These are phyloP conservation scores for Chelmon rostratus DNA, from an alignment of 2,797 vertebrate genomes.

Conservation along the genomic window DNA sequence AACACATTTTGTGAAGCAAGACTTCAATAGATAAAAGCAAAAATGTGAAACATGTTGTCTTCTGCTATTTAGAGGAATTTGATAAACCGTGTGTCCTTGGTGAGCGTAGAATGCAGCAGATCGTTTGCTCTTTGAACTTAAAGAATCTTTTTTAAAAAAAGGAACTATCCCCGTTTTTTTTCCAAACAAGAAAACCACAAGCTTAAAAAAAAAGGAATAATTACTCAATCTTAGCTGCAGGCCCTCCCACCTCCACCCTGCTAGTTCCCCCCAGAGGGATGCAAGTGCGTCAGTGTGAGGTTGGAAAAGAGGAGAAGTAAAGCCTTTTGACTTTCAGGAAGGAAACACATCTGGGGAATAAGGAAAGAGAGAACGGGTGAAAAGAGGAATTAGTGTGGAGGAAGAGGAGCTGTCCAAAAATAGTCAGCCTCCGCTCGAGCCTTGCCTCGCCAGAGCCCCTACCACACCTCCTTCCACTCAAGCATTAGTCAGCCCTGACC, in stretches of 20 bases:
- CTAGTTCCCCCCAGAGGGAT: conserved; percentile 71
- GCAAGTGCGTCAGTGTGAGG: conserved; percentile 77
- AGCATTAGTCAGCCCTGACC: conserved; percentile 77
- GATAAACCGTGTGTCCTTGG: conserved; percentile 12
- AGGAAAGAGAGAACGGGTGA: conserved; percentile 82
- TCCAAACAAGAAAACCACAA: conserved; percentile 79
- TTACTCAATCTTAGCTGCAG: conserved; percentile 82
- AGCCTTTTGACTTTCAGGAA: conserved; percentile 84
- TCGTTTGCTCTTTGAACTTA: conserved; percentile 36
- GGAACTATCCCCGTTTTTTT: conserved; percentile 72
- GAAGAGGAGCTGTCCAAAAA: conserved; percentile 81
- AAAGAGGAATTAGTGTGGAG: conserved; percentile 83
- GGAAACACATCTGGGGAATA: conserved; percentile 86
- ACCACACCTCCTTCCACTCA: conserved; percentile 63
- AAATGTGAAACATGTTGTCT: conserved; percentile 23
- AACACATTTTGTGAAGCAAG: background rate
- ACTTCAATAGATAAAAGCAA: conserved; percentile 2
- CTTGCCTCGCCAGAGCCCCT: conserved; percentile 47
- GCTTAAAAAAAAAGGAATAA: conserved; percentile 76
- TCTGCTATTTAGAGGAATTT: conserved; percentile 7
- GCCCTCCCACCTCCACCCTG: conserved; percentile 70
- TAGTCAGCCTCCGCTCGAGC: conserved; percentile 74
- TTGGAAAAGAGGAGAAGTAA: conserved; percentile 85
- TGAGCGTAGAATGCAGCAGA: background rate
- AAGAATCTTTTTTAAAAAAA: conserved; percentile 45